These are phyloP conservation scores for Drosophila repleta DNA, from an alignment of 1,140 invertebrate species.

Conservation along the genomic window DNA sequence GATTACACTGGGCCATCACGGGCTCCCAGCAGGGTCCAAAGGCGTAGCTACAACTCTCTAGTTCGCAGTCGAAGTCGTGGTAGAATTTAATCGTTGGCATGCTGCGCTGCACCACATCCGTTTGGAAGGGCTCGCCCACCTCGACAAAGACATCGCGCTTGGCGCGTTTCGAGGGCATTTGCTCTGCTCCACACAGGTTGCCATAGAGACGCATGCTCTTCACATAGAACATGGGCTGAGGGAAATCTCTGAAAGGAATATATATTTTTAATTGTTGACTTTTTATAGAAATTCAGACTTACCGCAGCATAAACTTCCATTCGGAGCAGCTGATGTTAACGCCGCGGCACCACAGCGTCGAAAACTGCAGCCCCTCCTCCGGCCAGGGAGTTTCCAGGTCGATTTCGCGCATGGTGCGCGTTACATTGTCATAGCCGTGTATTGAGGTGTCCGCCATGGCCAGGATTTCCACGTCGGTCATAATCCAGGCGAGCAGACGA, in stretches of 20 bases:
- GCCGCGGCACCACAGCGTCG: constrained; percentile 95
- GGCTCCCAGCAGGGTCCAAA: constrained; percentile 99
- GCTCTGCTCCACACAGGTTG: constrained; percentile 94
- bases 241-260: constrained; percentile 92
- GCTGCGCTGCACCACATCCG: constrained; percentile 90
- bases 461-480: constrained; percentile 91
- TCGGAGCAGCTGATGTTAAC: constrained; percentile 91
- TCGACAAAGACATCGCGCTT: constrained; percentile 89
- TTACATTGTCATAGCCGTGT: constrained; percentile 92
- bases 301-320: constrained; percentile 92
- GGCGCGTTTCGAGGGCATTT: constrained; percentile 91
- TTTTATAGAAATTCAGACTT: background rate
- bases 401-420: constrained; percentile 90
- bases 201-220: constrained; percentile 94
- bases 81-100: constrained; percentile 99
- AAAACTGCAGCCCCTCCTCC: constrained; percentile 95
- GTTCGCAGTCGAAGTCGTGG: constrained; percentile 98
- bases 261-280: background rate
- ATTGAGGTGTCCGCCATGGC: constrained; percentile 94
- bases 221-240: constrained; percentile 94
- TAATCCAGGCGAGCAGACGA: constrained; percentile 91
- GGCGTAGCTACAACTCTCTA: constrained; percentile 94
- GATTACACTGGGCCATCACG: constrained; percentile 96
- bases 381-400: constrained; percentile 95
- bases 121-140: constrained; percentile 90